Percentiles rank a stretch among this genome's conserved stretches.
Evolutionary conservation across 2,113 vertebrate genomes (phyloP).

Genomic region (Cygnus buccinator): DNA sequence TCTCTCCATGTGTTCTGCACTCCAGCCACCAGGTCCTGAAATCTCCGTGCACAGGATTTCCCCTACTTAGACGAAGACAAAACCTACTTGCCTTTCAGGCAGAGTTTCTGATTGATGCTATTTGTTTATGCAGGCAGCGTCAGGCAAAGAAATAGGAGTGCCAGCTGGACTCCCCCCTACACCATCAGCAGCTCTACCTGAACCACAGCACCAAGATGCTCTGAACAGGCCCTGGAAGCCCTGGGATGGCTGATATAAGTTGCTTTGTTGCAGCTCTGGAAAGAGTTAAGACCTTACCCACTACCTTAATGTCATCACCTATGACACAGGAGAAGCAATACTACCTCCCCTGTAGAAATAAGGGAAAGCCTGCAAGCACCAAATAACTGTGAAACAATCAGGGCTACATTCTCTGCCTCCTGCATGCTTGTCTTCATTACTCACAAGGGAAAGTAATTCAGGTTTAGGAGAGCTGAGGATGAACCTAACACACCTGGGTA

Average conservation of each 20-base stretch:
- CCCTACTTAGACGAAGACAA: background rate
- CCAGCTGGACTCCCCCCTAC: background rate
- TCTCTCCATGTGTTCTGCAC: constrained; percentile 19
- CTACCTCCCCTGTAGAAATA: background rate
- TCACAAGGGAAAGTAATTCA: background rate
- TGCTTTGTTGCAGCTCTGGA: background rate
- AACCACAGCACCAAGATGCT: background rate
- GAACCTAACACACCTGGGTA: background rate
- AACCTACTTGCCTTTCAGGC: background rate
- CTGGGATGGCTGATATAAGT: background rate
- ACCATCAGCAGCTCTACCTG: background rate
- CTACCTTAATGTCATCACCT: background rate
- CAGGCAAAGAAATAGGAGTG: background rate
- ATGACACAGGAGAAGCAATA: background rate
- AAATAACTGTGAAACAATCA: background rate
- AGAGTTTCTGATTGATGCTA: background rate
- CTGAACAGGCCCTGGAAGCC: fast-evolving
- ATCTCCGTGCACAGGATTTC: constrained; percentile 37
- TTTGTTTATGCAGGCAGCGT: background rate
- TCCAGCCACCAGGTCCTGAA: constrained; percentile 58
- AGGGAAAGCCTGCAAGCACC: background rate
- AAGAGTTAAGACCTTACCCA: background rate
- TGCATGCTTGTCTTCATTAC: background rate
- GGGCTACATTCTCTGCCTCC: background rate
- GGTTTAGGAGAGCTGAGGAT: background rate